Conservation (phyloP, 1,140 invertebrate genomes). For the Piezodorus guildinii region DNA sequence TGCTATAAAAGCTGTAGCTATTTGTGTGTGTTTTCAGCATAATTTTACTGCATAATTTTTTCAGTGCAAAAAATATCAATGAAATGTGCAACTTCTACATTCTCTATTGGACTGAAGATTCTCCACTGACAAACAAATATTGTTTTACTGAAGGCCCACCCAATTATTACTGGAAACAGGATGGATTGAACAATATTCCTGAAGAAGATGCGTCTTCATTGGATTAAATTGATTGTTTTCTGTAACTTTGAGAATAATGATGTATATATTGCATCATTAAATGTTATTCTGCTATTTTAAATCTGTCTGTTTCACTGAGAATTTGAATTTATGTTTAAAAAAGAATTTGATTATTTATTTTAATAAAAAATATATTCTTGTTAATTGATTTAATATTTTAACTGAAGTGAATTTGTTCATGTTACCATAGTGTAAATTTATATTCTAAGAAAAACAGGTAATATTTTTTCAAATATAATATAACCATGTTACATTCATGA, state of each 20-base stretch:
- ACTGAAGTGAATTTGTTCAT: too few relatives aligned
- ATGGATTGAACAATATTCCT: slow-evolving; percentile 65
- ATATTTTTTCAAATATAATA: too few relatives aligned
- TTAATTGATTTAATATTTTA: too few relatives aligned
- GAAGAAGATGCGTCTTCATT: slow-evolving; percentile 48
- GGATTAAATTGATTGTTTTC: slow-evolving; percentile 14
- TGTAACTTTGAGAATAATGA: background rate
- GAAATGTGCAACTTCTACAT: slow-evolving; percentile 99
- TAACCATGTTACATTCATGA: too few relatives aligned
- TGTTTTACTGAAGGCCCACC: slow-evolving; percentile 79
- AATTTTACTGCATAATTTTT: slow-evolving; percentile 2
- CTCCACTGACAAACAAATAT: slow-evolving; percentile 66
- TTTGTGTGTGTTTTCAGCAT: background rate
- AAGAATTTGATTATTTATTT: too few relatives aligned
- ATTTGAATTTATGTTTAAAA: too few relatives aligned
- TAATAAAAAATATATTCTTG: too few relatives aligned
- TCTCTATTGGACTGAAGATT: slow-evolving; percentile 93
- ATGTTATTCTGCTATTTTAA: too few relatives aligned
- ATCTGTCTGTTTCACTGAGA: too few relatives aligned
- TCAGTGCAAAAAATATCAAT: slow-evolving; percentile 56
- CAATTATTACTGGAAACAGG: slow-evolving; percentile 59
- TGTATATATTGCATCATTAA: background rate
- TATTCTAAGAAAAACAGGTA: too few relatives aligned
- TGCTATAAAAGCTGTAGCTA: background rate
- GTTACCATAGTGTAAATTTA: too few relatives aligned